Evolutionary conservation across 2,113 vertebrate species (phyloP).

Genomic region (Polypterus senegalus): DNA sequence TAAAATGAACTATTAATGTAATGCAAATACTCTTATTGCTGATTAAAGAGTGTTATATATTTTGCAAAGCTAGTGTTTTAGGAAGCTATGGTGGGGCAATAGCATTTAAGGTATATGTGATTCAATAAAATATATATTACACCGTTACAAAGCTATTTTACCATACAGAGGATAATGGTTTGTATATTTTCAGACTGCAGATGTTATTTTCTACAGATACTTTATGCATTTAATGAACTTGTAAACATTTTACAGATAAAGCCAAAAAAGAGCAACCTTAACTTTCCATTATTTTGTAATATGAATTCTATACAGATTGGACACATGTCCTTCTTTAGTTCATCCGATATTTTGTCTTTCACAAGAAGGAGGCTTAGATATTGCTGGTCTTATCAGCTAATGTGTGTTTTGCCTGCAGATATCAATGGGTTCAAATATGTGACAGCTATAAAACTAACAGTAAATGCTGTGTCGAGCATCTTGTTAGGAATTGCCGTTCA

Average conservation of each 20-base stretch:
- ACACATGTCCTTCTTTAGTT: conserved; percentile 8
- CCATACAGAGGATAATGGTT: conserved; percentile 43
- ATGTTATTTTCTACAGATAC: conserved; percentile 46
- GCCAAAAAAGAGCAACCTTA: conserved; percentile 14
- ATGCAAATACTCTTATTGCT: conserved; percentile 10
- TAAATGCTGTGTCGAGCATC: too few species aligned
- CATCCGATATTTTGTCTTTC: conserved; percentile 10
- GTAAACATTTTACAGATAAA: conserved; percentile 31
- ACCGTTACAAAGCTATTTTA: conserved; percentile 45
- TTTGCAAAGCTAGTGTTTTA: conserved; percentile 18
- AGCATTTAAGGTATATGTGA: conserved; percentile 33
- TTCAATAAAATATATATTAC: conserved; percentile 26
- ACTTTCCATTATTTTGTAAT: conserved; percentile 25
- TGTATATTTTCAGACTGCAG: conserved; percentile 59
- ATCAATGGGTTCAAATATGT: neutral
- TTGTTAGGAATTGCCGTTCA: neutral
- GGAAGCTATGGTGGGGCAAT: conserved; percentile 15
- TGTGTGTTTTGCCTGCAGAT: neutral
- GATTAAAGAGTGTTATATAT: conserved; percentile 25
- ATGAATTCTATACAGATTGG: conserved; percentile 7
- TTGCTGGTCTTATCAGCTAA: neutral
- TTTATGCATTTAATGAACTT: conserved; percentile 35
- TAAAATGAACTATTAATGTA: neutral
- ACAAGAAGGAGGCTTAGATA: conserved; percentile 8
- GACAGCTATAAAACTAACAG: neutral